Evolutionary conservation across 1,140 invertebrate genomes (phyloP).

Genomic region (Venturia canescens): DNA sequence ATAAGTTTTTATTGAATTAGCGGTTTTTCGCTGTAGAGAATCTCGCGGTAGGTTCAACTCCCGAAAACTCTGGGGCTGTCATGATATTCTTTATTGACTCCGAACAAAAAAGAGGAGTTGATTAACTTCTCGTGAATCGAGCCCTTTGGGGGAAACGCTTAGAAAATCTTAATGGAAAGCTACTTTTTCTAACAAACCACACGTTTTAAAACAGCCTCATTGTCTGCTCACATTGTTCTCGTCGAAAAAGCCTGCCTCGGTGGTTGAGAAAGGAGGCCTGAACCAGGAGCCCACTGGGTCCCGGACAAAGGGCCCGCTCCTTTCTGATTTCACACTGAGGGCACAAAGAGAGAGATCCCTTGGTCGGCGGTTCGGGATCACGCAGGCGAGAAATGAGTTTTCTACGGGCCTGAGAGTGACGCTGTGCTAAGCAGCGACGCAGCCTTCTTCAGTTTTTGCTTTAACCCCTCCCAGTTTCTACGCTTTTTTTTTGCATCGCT

Average conservation of each 20-base stretch:
- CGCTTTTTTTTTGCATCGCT: not conserved
- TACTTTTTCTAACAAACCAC: not conserved
- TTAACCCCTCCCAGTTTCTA: not conserved
- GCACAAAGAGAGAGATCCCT: slow-evolving; percentile 13
- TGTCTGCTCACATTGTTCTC: not conserved
- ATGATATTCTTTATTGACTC: no score
- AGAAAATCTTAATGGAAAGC: no score
- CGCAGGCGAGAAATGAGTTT: slow-evolving; percentile 24
- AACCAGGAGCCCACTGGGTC: not conserved
- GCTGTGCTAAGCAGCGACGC: not conserved
- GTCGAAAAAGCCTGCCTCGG: not conserved
- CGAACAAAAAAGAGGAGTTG: no score
- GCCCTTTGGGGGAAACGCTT: no score
- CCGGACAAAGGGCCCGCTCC: slow-evolving; percentile 5
- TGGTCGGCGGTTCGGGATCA: not conserved
- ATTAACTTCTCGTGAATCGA: no score
- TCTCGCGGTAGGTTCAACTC: no score
- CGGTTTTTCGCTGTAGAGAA: no score
- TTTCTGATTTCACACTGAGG: not conserved
- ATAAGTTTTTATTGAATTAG: not conserved
- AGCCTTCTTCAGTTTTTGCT: not conserved
- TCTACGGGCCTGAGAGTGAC: slow-evolving; percentile 15
- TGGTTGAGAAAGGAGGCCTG: not conserved
- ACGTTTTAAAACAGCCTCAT: not conserved
- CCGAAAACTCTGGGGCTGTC: no score